Conservation (phyloP, 1,140 invertebrate species). For the Chelonus insularis region DNA sequence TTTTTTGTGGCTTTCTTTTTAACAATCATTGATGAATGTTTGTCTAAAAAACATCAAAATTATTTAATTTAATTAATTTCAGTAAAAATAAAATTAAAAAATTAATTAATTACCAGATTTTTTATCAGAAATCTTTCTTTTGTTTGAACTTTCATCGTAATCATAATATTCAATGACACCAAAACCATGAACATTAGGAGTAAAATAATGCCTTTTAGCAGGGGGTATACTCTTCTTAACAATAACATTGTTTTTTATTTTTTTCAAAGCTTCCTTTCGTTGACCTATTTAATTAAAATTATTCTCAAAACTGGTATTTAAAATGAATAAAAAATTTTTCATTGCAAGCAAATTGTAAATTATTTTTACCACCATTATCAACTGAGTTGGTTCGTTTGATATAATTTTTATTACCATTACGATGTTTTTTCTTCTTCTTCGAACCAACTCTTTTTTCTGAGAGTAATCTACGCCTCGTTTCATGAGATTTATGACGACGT, state of each 20-base stretch:
- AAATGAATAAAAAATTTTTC: too few relatives aligned
- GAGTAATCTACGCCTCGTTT: slow-evolving; percentile 24
- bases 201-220: slow-evolving; percentile 21
- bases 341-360: too few relatives aligned
- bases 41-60: not conserved
- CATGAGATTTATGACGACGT: not conserved
- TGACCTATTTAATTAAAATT: too few relatives aligned
- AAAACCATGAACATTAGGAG: slow-evolving; percentile 4
- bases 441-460: slow-evolving; percentile 1
- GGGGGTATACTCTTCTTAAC: not conserved
- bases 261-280: slow-evolving; percentile 2
- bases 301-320: too few relatives aligned
- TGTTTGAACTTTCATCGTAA: slow-evolving; percentile 33
- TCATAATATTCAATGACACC: slow-evolving; percentile 41
- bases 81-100: not conserved
- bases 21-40: too few relatives aligned
- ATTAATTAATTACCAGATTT: not conserved
- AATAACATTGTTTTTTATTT: slow-evolving; percentile 3
- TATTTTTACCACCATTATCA: not conserved
- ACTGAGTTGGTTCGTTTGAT: slow-evolving; percentile 2
- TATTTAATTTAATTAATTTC: not conserved
- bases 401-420: slow-evolving; percentile 8
- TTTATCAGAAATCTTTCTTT: not conserved
- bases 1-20: too few relatives aligned
- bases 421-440: slow-evolving; percentile 1